Evolutionary conservation across 2,888 invertebrate species (phyloP).

Genomic region (Cryptocephalus moraei): DNA sequence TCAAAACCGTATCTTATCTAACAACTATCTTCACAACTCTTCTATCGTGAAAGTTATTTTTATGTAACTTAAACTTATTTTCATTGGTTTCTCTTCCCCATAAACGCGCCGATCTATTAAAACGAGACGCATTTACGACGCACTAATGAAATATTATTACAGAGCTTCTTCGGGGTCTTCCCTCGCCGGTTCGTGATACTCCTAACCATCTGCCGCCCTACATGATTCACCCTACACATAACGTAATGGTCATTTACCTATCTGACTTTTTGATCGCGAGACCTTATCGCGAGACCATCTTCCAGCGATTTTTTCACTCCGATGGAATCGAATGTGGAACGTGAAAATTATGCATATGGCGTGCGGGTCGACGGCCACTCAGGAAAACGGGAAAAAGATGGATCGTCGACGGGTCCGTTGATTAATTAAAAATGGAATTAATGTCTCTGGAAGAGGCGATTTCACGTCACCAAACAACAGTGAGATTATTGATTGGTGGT

Average conservation of each 20-base stretch:
- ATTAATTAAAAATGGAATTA: too few species aligned
- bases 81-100: too few species aligned
- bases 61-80: too few species aligned
- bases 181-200: slow-evolving; percentile 23
- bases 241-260: slow-evolving; percentile 29
- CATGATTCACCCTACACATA: slow-evolving; percentile 28
- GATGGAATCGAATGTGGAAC: not conserved
- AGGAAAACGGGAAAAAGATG: too few species aligned
- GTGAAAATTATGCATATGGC: not conserved
- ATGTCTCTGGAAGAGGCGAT: too few species aligned
- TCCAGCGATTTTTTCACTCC: not conserved
- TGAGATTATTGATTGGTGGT: too few species aligned
- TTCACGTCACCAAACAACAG: too few species aligned
- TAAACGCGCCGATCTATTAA: too few species aligned
- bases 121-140: not conserved
- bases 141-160: slow-evolving; percentile 11
- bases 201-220: slow-evolving; percentile 26
- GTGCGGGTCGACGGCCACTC: not conserved
- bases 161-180: slow-evolving; percentile 15
- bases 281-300: not conserved
- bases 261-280: slow-evolving; percentile 18
- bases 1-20: too few species aligned
- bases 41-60: too few species aligned
- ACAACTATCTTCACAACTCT: too few species aligned
- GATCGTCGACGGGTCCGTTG: too few species aligned